phyloP scores from a whole-genome alignment of 2,797 vertebrate species.

The Cirrhinus molitorella region DNA sequence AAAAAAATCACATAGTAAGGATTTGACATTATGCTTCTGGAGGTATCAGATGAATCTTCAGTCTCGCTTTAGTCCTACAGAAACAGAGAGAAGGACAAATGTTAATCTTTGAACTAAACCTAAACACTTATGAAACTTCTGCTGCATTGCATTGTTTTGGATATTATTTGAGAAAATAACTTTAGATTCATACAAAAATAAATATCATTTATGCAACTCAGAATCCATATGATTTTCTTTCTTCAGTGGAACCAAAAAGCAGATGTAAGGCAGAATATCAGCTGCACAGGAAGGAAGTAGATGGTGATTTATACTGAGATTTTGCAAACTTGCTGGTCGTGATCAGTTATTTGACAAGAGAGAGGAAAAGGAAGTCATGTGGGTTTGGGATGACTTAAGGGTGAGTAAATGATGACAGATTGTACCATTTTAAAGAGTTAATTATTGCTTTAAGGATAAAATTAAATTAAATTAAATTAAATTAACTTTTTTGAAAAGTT shows the following conservation, averaged over 20 bases:
- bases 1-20: not conserved
- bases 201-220: not conserved
- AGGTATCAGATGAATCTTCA: not conserved
- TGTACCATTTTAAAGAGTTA: not conserved
- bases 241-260: not conserved
- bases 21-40: not conserved
- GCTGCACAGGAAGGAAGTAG: not conserved
- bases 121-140: not conserved
- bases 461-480: too few relatives aligned
- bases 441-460: not conserved
- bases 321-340: not conserved
- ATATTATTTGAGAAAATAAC: not conserved
- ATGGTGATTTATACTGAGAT: not conserved
- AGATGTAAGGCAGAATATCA: not conserved
- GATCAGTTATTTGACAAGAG: not conserved
- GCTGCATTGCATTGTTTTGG: not conserved
- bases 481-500: not conserved
- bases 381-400: not conserved
- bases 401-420: not conserved
- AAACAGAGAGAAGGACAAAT: constrained; percentile 1
- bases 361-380: not conserved
- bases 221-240: not conserved
- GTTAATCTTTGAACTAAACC: not conserved
- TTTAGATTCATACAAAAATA: not conserved
- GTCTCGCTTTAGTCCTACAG: constrained; percentile 15